Evolutionary conservation across 2,113 vertebrate genomes (phyloP).

Genomic region (Girardinichthys multiradiatus): DNA sequence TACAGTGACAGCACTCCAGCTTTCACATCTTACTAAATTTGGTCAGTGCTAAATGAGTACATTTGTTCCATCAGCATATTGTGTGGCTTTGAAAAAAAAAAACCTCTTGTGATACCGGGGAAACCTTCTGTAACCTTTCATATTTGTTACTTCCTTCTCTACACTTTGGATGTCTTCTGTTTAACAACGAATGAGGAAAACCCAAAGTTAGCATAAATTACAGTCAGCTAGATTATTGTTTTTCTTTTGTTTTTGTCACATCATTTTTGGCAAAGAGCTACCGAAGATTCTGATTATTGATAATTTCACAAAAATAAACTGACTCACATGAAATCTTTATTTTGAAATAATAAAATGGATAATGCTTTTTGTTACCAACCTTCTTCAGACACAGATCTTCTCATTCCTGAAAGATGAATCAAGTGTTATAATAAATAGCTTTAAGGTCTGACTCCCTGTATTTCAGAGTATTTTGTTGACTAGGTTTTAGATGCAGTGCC

Average conservation of each 20-base stretch:
- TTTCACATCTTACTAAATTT: constrained; percentile 48
- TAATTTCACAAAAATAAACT: neutral
- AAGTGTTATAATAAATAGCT: too few relatives aligned
- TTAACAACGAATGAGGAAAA: constrained; percentile 12
- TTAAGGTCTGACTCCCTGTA: too few relatives aligned
- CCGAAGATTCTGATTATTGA: neutral
- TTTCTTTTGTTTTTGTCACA: neutral
- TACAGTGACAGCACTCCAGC: constrained; percentile 39
- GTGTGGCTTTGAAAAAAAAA: constrained; percentile 7
- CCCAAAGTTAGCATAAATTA: neutral
- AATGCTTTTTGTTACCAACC: neutral
- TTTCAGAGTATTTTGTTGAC: too few relatives aligned
- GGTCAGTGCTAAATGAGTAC: constrained; percentile 32
- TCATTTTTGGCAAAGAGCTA: neutral
- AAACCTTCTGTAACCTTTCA: constrained; percentile 55
- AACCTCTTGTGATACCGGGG: constrained; percentile 21
- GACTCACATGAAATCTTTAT: neutral
- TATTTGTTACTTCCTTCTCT: constrained; percentile 7
- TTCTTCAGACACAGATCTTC: too few relatives aligned
- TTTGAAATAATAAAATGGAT: neutral
- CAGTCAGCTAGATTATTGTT: neutral
- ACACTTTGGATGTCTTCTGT: neutral
- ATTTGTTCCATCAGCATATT: constrained; percentile 59
- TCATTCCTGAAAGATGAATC: too few relatives aligned
- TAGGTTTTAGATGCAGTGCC: too few relatives aligned